phyloP scores from a whole-genome alignment of 2,797 vertebrate species.

The Scomberomorus guttatus region DNA sequence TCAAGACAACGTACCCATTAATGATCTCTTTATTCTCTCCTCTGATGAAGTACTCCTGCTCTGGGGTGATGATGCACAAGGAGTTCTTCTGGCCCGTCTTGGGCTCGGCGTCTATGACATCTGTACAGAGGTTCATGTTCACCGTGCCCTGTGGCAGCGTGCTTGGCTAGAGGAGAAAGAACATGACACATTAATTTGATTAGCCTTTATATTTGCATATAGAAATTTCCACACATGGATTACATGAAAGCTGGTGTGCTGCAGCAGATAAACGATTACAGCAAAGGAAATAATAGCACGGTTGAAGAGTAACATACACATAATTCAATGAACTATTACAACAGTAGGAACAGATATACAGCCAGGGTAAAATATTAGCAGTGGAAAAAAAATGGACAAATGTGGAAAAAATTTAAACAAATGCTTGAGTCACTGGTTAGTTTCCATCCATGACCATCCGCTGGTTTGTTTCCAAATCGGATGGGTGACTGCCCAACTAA shows the following conservation, averaged over 20 bases:
- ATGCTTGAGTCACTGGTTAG: conserved; percentile 30
- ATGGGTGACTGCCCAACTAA: conserved; percentile 10
- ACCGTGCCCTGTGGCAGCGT: conserved; percentile 89
- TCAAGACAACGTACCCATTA: conserved; percentile 80
- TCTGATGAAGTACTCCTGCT: conserved; percentile 89
- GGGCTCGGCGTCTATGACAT: conserved; percentile 88
- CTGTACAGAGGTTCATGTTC: conserved; percentile 89
- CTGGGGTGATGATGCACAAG: conserved; percentile 87
- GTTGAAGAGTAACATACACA: neutral
- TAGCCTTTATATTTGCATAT: neutral
- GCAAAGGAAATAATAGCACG: neutral
- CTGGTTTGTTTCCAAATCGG: conserved; percentile 21
- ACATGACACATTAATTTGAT: conserved; percentile 6
- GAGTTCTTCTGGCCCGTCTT: conserved; percentile 90
- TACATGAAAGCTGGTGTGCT: neutral
- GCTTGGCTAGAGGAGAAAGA: conserved; percentile 80
- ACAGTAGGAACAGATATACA: neutral
- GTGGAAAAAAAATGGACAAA: conserved; percentile 17
- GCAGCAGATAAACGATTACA: neutral
- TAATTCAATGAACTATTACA: neutral
- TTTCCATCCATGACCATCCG: conserved; percentile 17
- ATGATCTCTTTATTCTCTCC: conserved; percentile 90
- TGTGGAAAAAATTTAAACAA: conserved; percentile 19
- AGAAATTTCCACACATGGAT: neutral
- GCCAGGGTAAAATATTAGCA: neutral